Base-by-base conservation (phyloP, 2,888 invertebrate genomes). In the Lymantria dispar region DNA sequence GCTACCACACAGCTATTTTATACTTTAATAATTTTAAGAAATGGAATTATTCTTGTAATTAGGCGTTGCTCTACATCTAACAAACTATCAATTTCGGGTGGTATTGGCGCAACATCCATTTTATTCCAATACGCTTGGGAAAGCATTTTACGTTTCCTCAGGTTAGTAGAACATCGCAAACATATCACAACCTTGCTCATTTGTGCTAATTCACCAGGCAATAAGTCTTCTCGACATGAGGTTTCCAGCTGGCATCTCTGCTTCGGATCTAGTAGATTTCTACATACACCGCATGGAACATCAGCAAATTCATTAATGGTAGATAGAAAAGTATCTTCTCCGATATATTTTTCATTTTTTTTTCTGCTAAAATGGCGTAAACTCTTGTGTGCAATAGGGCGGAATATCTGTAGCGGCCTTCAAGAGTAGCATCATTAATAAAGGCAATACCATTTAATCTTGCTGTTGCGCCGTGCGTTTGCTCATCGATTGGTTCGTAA, bases 1-100 rank as follows among this genome's bases (percentile, higher is more conserved):
- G n/a, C n/a, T n/a, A n/a, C n/a, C n/a, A n/a, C n/a, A n/a, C n/a
- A n/a, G n/a, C 66, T 52, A 39, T 68, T 67, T 29, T 62, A 37
- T 11, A 69, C 12, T 47, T 58, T 58, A 37, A 69, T 48, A 31
- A 70, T 69, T 50, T 68, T 66, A 13, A 70, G 12, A 60, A 70
- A 69, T 11, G 60, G 61, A 11, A 48, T 33, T 33, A 67, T 45
- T 8, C 62, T 37, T 9, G 44, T 38, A 30, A 62, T 47, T 44
- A 61, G 52, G 8, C 60, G 43, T 56, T 60, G 39, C 50, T 60
- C 33, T 43, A 48, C 8, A 3, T 36, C 15, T 12, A 55, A 52
- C 39, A 60, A 55, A 50, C 52, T 45, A 15, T 51, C 48, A 48
- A 63, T 47, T 51, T 62, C 55, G 22, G 22, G 52, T 10, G 62